phyloP scores from a whole-genome alignment of 1,140 invertebrate genomes.

The Dermatophagoides farinae region DNA sequence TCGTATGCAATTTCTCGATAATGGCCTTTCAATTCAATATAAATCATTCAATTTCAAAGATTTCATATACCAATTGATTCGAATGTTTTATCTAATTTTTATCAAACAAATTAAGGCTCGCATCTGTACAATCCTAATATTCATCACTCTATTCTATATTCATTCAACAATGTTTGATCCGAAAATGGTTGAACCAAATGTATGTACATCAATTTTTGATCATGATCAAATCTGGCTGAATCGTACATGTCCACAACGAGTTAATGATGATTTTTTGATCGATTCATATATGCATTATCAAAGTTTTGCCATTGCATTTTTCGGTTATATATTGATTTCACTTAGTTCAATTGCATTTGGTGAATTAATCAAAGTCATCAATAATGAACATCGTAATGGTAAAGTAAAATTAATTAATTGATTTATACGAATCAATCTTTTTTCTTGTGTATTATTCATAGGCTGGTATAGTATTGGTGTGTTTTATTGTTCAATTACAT shows the following conservation, averaged over 20 bases:
- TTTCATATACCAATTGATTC: background rate
- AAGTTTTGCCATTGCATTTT: background rate
- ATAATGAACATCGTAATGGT: background rate
- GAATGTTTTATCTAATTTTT: background rate
- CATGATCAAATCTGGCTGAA: background rate
- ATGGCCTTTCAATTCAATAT: background rate
- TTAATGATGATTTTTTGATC: background rate
- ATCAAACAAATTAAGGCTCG: background rate
- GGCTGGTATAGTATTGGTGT: background rate
- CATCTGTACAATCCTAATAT: background rate
- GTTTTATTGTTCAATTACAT: background rate
- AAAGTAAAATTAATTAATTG: background rate
- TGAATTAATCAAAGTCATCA: background rate
- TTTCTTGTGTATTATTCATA: background rate
- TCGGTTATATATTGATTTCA: background rate
- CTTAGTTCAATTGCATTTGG: background rate
- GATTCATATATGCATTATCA: background rate
- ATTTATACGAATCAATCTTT: background rate
- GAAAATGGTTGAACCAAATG: background rate
- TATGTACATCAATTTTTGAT: background rate
- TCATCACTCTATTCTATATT: background rate
- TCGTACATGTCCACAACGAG: background rate
- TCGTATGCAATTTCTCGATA: background rate
- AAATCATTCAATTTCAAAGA: background rate
- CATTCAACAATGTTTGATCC: background rate